A percentile compares a stretch with the other conserved stretches of the same genome.
Evolutionary conservation across 2,797 vertebrate genomes (phyloP).

Genomic region (Iguana delicatissima): DNA sequence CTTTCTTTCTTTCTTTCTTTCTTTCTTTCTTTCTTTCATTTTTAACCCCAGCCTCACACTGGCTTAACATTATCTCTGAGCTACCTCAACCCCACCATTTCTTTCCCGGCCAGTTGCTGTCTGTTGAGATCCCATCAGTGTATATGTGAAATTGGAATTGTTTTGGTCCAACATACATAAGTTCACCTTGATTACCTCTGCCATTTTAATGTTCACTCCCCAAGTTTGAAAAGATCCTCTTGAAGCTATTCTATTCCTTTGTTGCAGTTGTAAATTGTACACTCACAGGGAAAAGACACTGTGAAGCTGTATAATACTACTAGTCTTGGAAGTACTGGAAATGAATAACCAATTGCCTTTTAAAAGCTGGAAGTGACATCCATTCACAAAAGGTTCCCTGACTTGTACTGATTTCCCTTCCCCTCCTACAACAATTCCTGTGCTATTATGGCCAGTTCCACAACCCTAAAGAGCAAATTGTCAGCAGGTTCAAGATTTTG

Average conservation of each 20-base stretch:
- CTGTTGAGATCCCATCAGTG: too few relatives aligned
- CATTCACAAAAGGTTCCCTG: not conserved
- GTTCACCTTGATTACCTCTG: too few relatives aligned
- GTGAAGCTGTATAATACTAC: not conserved
- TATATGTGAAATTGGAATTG: too few relatives aligned
- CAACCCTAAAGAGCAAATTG: not conserved
- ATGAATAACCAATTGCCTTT: not conserved
- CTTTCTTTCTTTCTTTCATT: too few relatives aligned
- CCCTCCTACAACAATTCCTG: not conserved
- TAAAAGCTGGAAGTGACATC: not conserved
- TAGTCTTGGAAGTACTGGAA: not conserved
- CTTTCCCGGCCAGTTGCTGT: too few relatives aligned
- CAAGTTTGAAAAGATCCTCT: not conserved
- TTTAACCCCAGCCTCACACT: too few relatives aligned
- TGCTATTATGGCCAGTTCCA: not conserved
- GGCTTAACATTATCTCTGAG: too few relatives aligned
- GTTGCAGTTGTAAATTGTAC: not conserved
- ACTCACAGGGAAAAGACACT: not conserved
- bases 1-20: too few relatives aligned
- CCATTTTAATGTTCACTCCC: too few relatives aligned
- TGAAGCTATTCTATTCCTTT: not conserved
- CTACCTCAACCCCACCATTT: too few relatives aligned
- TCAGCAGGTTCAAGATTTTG: not conserved
- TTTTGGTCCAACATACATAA: too few relatives aligned
- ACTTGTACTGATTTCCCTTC: not conserved